Percentiles rank a stretch among this genome's conserved stretches.
Conservation (phyloP, 2,113 vertebrate species). For the Macquaria australasica region DNA sequence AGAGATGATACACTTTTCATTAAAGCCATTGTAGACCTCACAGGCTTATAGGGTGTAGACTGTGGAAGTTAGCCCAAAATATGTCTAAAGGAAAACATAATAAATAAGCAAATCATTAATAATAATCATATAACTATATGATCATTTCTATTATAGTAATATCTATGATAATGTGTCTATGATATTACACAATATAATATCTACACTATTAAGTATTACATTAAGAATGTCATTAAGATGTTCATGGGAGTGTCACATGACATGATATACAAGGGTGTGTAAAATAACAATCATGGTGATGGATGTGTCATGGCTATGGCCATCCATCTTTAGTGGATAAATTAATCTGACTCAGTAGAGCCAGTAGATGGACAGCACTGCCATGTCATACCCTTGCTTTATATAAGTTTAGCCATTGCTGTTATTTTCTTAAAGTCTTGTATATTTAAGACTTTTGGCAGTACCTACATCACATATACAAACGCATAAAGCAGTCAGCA, state of each 20-base stretch:
- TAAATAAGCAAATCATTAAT: background rate
- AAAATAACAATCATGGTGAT: background rate
- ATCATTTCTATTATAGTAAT: background rate
- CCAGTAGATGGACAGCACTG: background rate
- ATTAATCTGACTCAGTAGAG: background rate
- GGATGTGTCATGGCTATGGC: background rate
- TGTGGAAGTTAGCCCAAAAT: constrained; percentile 70
- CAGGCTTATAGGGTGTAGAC: constrained; percentile 85
- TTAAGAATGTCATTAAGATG: background rate
- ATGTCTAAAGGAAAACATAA: background rate
- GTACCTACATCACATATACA: background rate
- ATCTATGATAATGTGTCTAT: background rate
- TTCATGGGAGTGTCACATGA: constrained; percentile 15
- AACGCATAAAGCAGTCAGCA: background rate
- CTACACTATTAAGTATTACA: background rate
- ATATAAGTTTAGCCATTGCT: background rate
- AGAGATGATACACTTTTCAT: constrained; percentile 95
- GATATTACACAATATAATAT: background rate
- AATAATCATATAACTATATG: background rate
- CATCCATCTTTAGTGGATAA: constrained; percentile 5
- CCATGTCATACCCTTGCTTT: background rate
- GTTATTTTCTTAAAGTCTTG: background rate
- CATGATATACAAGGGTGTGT: background rate
- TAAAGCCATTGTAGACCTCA: constrained; percentile 96
- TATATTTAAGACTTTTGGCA: background rate